These are phyloP conservation scores for Coelopa pilipes DNA, from an alignment of 2,888 invertebrate species.

Conservation along the genomic window DNA sequence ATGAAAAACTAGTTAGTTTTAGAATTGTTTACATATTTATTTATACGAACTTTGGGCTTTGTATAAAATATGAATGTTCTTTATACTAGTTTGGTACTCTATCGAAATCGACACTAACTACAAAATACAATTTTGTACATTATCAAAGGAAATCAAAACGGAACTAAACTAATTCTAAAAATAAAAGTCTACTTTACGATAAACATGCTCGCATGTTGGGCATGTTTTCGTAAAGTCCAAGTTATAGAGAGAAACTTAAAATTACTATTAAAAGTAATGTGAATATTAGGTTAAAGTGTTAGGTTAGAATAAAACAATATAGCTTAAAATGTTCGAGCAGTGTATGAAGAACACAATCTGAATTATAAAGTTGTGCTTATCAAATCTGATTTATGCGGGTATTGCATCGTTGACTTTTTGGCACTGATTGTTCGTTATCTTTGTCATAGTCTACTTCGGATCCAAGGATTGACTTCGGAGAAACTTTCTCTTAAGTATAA, in stretches of 20 bases:
- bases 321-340: too few species aligned
- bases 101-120: not conserved
- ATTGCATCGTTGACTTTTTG: constrained; percentile 18
- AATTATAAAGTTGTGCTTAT: too few species aligned
- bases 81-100: not conserved
- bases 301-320: too few species aligned
- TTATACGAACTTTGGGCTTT: constrained; percentile 17
- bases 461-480: constrained; percentile 14
- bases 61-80: constrained; percentile 10
- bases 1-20: not conserved
- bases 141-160: too few species aligned
- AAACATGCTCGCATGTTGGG: too few species aligned
- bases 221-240: too few species aligned
- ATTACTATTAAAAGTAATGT: too few species aligned
- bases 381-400: constrained; percentile 4
- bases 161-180: too few species aligned
- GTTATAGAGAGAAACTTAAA: too few species aligned
- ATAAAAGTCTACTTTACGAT: too few species aligned
- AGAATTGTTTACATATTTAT: constrained; percentile 12
- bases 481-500: too few species aligned
- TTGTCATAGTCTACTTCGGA: not conserved
- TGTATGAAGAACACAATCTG: not conserved
- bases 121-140: not conserved
- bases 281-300: too few species aligned
- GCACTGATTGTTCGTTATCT: constrained; percentile 21